Conservation (phyloP, 2,113 vertebrate species). For the Regulus satrapa region DNA sequence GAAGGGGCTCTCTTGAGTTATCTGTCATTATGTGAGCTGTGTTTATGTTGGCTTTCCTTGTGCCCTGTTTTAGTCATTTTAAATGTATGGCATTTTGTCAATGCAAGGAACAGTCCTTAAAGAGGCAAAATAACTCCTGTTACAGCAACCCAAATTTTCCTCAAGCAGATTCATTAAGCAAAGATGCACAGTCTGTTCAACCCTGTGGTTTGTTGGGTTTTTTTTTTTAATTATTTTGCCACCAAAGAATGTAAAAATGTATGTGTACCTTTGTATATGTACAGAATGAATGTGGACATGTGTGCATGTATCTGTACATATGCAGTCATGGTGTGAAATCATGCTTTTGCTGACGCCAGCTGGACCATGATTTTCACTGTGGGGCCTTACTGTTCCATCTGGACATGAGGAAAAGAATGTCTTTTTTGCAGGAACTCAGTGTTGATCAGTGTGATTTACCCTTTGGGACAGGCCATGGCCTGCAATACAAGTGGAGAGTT, state of each 20-base stretch:
- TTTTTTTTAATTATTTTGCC: slow-evolving; percentile 31
- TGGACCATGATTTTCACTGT: background rate
- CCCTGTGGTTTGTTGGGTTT: background rate
- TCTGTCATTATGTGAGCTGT: slow-evolving; percentile 43
- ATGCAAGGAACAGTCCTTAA: slow-evolving; percentile 50
- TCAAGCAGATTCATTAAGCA: slow-evolving; percentile 16
- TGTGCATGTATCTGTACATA: background rate
- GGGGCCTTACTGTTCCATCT: slow-evolving; percentile 33
- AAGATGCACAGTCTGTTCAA: background rate
- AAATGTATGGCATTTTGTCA: slow-evolving; percentile 48
- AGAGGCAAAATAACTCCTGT: slow-evolving; percentile 51
- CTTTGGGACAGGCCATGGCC: background rate
- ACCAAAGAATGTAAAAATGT: slow-evolving; percentile 71
- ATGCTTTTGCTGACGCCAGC: background rate
- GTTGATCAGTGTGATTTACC: background rate
- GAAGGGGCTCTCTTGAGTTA: background rate
- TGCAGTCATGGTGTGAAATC: background rate
- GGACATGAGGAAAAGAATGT: slow-evolving; percentile 18
- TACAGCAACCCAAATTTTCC: background rate
- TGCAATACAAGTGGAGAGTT: background rate
- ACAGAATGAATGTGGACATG: slow-evolving; percentile 26
- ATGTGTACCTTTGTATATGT: slow-evolving; percentile 56
- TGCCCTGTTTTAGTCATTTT: slow-evolving; percentile 57
- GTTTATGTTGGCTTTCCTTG: slow-evolving; percentile 54
- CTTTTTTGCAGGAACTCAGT: background rate